phyloP scores from a whole-genome alignment of 37 sponge, comb jelly and placozoan species.

The Cliona cf. orientalis region DNA sequence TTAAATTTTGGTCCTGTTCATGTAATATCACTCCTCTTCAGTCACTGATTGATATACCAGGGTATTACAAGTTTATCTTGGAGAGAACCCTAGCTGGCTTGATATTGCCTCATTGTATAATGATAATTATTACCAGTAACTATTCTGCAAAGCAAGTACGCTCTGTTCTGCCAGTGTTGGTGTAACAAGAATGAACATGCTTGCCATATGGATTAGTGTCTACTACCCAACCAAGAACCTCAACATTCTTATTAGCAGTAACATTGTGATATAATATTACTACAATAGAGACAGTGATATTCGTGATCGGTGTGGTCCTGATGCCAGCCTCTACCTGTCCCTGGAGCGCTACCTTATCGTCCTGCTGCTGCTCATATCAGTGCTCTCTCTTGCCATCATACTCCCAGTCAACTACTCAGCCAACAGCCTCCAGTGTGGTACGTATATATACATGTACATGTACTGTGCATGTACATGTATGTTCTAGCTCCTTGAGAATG shows the following conservation, averaged over 20 bases:
- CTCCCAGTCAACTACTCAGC: conserved; percentile 58
- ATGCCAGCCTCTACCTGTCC: conserved; percentile 51
- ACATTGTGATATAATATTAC: neutral
- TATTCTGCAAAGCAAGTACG: neutral
- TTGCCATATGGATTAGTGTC: too few species aligned
- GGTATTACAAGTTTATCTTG: too few species aligned
- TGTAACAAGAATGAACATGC: too few species aligned
- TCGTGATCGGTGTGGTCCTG: conserved; percentile 56
- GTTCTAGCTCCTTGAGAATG: too few species aligned
- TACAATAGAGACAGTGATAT: conserved; percentile 41
- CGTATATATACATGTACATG: conserved; percentile 1
- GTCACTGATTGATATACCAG: too few species aligned
- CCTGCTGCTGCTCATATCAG: conserved; percentile 19
- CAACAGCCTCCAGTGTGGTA: conserved; percentile 24
- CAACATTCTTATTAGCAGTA: neutral
- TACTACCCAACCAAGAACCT: neutral
- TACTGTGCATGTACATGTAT: conserved; percentile 9
- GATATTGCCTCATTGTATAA: too few species aligned
- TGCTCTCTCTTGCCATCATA: conserved; percentile 49
- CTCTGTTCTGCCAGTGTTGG: too few species aligned
- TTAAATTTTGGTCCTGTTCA: too few species aligned
- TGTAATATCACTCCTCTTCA: too few species aligned
- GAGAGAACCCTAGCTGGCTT: too few species aligned
- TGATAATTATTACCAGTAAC: too few species aligned
- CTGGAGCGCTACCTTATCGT: conserved; percentile 40